phyloP scores from a whole-genome alignment of 2,888 invertebrate genomes.

The Orthonychiurus folsomi region DNA sequence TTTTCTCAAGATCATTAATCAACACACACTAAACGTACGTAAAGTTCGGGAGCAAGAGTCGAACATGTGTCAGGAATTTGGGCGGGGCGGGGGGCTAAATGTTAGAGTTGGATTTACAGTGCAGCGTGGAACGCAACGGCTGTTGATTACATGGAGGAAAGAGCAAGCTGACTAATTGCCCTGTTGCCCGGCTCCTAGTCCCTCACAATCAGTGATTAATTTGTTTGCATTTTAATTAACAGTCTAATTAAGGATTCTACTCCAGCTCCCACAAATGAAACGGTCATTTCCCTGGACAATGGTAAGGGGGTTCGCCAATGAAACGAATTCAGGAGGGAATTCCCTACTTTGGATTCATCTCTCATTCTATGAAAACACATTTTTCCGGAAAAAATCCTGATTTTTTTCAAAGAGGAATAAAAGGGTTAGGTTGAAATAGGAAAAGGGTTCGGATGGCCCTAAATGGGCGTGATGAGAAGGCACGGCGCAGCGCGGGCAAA shows the following conservation, averaged over 20 bases:
- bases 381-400: background rate
- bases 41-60: no score
- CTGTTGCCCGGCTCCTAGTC: no score
- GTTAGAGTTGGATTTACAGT: no score
- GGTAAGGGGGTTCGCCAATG: background rate
- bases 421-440: no score
- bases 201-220: background rate
- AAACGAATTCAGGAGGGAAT: background rate
- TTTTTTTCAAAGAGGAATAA: background rate
- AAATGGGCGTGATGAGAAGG: background rate
- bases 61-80: no score
- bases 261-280: background rate
- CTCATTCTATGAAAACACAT: background rate
- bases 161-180: no score
- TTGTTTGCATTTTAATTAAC: conserved; percentile 1
- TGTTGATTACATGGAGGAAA: no score
- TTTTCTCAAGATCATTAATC: background rate
- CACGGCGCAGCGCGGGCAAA: no score
- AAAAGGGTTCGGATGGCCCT: background rate
- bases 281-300: background rate
- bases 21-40: no score
- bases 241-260: background rate
- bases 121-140: no score
- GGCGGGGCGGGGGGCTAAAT: no score
- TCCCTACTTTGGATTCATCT: no score